A percentile compares a stretch with the other conserved stretches of the same genome.
Evolutionary conservation across 2,113 vertebrate species (phyloP).

Genomic region (Eublepharis macularius): DNA sequence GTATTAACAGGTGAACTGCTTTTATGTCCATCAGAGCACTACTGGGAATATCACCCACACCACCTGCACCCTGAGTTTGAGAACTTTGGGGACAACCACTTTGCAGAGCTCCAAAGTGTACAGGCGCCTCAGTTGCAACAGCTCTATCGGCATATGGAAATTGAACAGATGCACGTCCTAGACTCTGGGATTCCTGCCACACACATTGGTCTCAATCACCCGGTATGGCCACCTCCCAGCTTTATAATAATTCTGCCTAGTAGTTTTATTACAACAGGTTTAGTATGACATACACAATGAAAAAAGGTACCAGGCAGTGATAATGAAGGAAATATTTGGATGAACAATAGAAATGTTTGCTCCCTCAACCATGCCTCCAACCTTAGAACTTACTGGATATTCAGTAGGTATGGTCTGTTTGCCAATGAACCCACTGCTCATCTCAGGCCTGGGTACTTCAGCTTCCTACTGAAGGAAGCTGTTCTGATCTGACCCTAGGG

Average conservation of each 20-base stretch:
- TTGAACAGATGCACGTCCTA: conserved; percentile 86
- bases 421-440: no score
- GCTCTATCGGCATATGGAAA: conserved; percentile 86
- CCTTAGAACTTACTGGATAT: no score
- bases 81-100: conserved; percentile 88
- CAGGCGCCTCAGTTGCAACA: conserved; percentile 87
- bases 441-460: no score
- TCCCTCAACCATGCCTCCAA: no score
- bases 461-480: no score
- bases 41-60: conserved; percentile 90
- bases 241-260: neutral
- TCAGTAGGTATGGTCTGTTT: no score
- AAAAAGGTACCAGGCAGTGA: neutral
- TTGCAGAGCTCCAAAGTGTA: conserved; percentile 96
- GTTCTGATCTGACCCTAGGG: no score
- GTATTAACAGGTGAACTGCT: neutral
- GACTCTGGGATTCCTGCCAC: conserved; percentile 82
- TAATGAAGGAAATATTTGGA: neutral
- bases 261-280: neutral
- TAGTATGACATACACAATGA: neutral
- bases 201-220: conserved; percentile 73
- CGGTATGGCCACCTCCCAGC: conserved; percentile 61
- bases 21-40: conserved; percentile 79
- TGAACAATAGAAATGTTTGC: neutral
- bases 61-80: conserved; percentile 89